Base-by-base conservation (phyloP, 2,888 invertebrate genomes). In the Lomographa bimaculata region DNA sequence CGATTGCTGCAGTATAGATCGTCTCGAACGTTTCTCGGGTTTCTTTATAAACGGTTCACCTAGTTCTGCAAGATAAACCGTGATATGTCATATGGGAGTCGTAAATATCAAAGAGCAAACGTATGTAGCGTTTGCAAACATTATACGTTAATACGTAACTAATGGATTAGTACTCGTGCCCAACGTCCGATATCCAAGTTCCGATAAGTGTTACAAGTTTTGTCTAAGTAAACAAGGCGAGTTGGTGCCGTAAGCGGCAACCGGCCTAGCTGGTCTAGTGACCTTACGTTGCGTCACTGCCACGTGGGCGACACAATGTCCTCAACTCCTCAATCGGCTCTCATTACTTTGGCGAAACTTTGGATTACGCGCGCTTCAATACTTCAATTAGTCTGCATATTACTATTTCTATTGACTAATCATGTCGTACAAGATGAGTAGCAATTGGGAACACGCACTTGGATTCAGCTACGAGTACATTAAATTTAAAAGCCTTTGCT, bases 281-380 rank as follows among this genome's bases (percentile, higher is more conserved):
- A 51, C 54, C 51, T 53, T 53, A 34, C 9, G 30, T 49, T 57
- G 54, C 59, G 62, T 64, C 59, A 49, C 34, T 21, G 29, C 57
- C 65, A 64, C 70, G 70, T 72, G 70, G 72, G 72, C 58, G 64
- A 54, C 34, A 32, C 42, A 53, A 40, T 55, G 57, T 57, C 60
- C 58, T 57, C 39, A 54, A 32, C n/a, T n/a, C n/a, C n/a, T n/a
- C n/a, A n/a, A 26, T 37, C 11, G 23, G 48, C 35, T 46, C 35
- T 37, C 54, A 54, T 40, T 35, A 43, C 34, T 28, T 17, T 28
- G 26, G 21, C 28, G 19, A 48, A 39, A 43, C 37, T 20, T 35
- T 25, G 10, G 20, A 37, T 27, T 26, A 12, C 16, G 14, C 32
- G 23, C 17, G 20, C 17, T n/a, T n/a, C 10, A 6, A 27, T 25